Conservation (phyloP, 1,140 invertebrate genomes). For the Drosophila jambulina region DNA sequence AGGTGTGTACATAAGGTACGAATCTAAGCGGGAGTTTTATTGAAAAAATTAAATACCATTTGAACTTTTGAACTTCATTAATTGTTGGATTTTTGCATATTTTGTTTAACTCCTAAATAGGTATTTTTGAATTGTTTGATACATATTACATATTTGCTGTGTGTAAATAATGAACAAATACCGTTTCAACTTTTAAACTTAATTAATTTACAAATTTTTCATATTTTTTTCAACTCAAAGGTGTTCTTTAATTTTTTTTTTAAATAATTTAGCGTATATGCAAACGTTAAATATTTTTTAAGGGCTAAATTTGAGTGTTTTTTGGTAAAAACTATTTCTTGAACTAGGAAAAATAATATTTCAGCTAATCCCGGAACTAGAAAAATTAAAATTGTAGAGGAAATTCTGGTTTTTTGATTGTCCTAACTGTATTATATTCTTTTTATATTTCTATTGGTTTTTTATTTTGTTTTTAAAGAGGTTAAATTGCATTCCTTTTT, state of each 20-base stretch:
- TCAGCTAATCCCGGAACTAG: background rate
- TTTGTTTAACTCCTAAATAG: background rate
- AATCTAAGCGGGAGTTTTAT: background rate
- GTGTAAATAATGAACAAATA: slow-evolving; percentile 19
- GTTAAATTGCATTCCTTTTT: background rate
- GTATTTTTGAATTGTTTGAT: background rate
- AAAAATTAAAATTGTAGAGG: background rate
- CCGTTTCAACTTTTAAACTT: background rate
- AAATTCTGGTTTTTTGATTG: background rate
- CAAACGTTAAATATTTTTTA: no score
- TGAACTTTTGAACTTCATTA: background rate
- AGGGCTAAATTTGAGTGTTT: no score
- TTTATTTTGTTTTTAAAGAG: background rate
- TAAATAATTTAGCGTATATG: no score
- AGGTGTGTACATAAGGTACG: slow-evolving; percentile 22
- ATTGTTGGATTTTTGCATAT: background rate
- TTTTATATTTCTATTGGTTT: background rate
- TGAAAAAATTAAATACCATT: background rate
- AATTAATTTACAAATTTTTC: no score
- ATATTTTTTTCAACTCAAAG: no score
- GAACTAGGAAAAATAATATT: background rate
- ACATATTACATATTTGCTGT: background rate
- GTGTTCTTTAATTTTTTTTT: no score
- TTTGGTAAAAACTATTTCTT: no score
- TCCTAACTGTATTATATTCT: background rate